Conservation (phyloP, 1,140 invertebrate genomes). For the Macrotrachela quadricornifera region DNA sequence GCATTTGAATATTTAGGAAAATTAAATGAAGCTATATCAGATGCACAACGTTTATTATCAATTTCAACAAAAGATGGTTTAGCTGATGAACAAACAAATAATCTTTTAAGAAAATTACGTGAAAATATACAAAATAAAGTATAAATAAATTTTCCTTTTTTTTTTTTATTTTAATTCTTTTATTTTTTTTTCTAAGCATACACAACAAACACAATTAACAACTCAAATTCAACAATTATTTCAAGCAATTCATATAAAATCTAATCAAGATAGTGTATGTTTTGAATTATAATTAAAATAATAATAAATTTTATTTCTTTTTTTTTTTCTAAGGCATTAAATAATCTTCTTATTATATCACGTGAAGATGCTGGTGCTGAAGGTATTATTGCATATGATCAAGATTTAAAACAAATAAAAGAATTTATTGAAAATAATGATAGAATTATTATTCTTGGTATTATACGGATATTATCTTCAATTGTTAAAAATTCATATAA, state of each 20-base stretch:
- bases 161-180: background rate
- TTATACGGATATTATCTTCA: constrained; percentile 1
- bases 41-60: constrained; percentile 60
- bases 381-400: constrained; percentile 16
- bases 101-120: constrained; percentile 32
- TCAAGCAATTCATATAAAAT: constrained; percentile 13
- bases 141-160: background rate
- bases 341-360: constrained; percentile 70
- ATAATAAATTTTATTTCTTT: too few species aligned
- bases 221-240: constrained; percentile 32
- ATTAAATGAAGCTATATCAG: constrained; percentile 73
- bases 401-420: too few species aligned
- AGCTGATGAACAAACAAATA: constrained; percentile 17
- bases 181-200: constrained; percentile 18
- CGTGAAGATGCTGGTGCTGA: constrained; percentile 52
- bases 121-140: constrained; percentile 15
- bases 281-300: too few species aligned
- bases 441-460: background rate
- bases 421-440: too few species aligned
- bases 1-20: constrained; percentile 53
- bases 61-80: constrained; percentile 64
- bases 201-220: constrained; percentile 25
- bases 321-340: constrained; percentile 41
- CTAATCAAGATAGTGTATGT: too few species aligned
- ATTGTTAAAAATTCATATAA: constrained; percentile 2